These are phyloP conservation scores for Heliconius melpomene DNA, from an alignment of 1,140 invertebrate genomes.

Conservation along the genomic window DNA sequence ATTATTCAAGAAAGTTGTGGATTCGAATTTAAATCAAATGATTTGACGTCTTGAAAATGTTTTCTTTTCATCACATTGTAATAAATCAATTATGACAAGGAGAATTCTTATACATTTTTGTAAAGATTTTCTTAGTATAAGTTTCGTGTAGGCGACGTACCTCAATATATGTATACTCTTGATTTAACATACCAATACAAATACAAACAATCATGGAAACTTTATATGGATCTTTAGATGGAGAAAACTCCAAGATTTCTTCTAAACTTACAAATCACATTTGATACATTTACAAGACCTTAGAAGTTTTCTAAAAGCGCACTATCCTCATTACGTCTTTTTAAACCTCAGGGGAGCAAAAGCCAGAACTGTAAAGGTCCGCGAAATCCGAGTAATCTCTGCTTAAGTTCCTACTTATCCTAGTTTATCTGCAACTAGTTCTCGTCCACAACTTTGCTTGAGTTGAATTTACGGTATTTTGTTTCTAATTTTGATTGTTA, in stretches of 20 bases:
- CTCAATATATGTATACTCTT: no score
- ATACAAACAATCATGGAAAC: not conserved
- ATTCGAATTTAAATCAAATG: no score
- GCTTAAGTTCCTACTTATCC: not conserved
- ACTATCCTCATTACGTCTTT: conserved; percentile 1
- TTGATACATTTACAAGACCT: not conserved
- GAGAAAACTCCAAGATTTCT: no score
- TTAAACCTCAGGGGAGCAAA: not conserved
- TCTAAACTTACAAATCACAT: not conserved
- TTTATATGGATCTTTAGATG: not conserved
- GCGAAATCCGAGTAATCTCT: not conserved
- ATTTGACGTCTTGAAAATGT: no score
- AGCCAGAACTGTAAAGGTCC: not conserved
- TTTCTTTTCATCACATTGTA: no score
- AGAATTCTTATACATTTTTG: no score
- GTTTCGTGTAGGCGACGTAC: no score
- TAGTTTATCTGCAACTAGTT: not conserved
- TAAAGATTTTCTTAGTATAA: no score
- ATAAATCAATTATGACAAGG: no score
- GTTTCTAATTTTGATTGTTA: no score
- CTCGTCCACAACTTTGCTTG: not conserved
- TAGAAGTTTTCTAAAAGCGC: not conserved
- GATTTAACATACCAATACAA: not conserved
- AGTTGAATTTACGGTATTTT: no score
- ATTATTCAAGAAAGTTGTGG: no score